Base-by-base conservation (phyloP, 2,797 vertebrate species). In the Triplophysa bombifrons region DNA sequence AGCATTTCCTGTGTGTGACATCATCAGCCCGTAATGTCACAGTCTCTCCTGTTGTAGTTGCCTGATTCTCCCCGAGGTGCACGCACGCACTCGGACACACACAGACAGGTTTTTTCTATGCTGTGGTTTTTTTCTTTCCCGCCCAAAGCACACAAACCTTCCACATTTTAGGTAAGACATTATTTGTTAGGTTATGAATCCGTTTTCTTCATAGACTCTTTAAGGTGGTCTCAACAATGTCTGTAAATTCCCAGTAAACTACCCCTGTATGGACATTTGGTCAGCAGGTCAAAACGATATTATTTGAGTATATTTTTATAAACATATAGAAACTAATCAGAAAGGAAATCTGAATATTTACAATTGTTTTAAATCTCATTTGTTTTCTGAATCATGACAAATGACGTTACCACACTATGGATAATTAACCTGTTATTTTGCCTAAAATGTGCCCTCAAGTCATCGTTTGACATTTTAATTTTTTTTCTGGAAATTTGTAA, bases 1-100 rank as follows among this genome's bases (percentile, higher is more conserved):
- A 55, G 63, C 60, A 67, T 51, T 80, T 80, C 78, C 78, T 80
- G 63, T 67, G 51, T 66, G 38, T 80, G 71, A 67, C 64, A 51
- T 67, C 63, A 80, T 74, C 70, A 44, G 44, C 22, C 19, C 0
- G 20, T 73, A 66, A 70, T 78, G 61, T 80, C 70, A 80, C 69
- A 4, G 53, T 73, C 61, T 58, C 78, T 67, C 51, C 19, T 60
- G 64, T 80, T 73, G 55, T 44, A 72, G 41, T 27, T 11, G 34
- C 61, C 41, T 20, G 27, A 55, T 55, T 65, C 11, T 8, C 16
- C 50, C 34, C 46, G 27, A 38, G 44, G 56, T 58, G 58, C 44
- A 48, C 4, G 34, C 19, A 58, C 53, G 27, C 50, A 38, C 60
- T 41, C 10, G 30, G 25, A 20, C 25, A 22, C 22, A 30, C 14